phyloP scores from a whole-genome alignment of 2,797 vertebrate genomes.

The Ctenopoma multispine region DNA sequence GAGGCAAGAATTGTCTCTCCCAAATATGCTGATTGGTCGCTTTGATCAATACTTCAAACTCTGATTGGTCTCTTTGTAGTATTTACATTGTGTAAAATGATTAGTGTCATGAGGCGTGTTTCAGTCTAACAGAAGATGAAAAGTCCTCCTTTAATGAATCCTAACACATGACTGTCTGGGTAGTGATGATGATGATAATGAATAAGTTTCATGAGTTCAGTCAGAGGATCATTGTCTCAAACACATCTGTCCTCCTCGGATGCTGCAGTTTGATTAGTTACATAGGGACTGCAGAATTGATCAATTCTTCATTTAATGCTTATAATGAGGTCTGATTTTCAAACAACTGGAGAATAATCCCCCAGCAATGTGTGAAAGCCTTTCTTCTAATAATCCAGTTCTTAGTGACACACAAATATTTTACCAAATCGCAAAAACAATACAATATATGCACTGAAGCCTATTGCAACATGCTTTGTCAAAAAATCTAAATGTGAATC shows the following conservation, averaged over 20 bases:
- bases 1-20: slow-evolving; percentile 7
- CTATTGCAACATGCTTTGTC: too few relatives aligned
- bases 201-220: neutral
- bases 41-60: slow-evolving; percentile 26
- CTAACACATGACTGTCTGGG: slow-evolving; percentile 20
- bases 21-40: slow-evolving; percentile 46
- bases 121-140: slow-evolving; percentile 27
- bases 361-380: neutral
- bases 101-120: slow-evolving; percentile 51
- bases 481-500: too few relatives aligned
- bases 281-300: neutral
- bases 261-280: neutral
- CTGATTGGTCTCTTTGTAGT: slow-evolving; percentile 22
- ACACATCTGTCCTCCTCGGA: neutral
- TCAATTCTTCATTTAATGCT: neutral
- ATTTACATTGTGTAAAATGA: slow-evolving; percentile 48
- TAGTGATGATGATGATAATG: neutral
- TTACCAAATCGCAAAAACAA: too few relatives aligned
- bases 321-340: neutral
- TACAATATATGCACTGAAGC: too few relatives aligned
- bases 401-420: too few relatives aligned
- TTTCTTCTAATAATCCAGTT: neutral
- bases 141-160: neutral
- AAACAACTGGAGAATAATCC: too few relatives aligned
- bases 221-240: too few relatives aligned